phyloP scores from a whole-genome alignment of 2,888 invertebrate species.

The Limenitis camilla region DNA sequence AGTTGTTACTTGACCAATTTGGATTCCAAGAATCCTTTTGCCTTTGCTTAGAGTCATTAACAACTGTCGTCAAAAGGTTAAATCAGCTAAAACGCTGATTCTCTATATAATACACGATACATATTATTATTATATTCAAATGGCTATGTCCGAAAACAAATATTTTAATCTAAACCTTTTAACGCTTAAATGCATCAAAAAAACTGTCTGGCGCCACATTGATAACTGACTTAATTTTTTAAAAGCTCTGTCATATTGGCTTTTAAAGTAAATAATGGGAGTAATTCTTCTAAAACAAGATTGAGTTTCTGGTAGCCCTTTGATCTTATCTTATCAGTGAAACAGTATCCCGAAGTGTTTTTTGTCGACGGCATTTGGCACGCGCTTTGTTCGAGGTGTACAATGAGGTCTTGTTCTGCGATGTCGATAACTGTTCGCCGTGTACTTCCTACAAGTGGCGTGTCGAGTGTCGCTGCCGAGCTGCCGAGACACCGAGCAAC shows the following conservation, averaged over 20 bases:
- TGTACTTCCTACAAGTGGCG: constrained; percentile 43
- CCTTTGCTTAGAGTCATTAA: too few species aligned
- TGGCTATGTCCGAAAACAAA: constrained; percentile 7
- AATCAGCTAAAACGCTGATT: too few species aligned
- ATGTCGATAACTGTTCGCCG: constrained; percentile 30
- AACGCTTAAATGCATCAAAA: constrained; percentile 28
- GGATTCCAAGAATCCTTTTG: too few species aligned
- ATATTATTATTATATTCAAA: neutral
- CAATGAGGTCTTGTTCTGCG: constrained; percentile 33
- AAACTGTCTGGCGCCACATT: constrained; percentile 53
- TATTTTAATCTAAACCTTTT: constrained; percentile 23
- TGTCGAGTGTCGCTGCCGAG: constrained; percentile 22
- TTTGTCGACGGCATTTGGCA: constrained; percentile 44
- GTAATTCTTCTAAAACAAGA: constrained; percentile 39
- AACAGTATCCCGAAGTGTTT: constrained; percentile 43
- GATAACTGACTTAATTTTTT: constrained; percentile 37
- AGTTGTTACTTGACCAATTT: too few species aligned
- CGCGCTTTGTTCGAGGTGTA: constrained; percentile 40
- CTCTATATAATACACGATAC: neutral
- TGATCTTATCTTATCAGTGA: constrained; percentile 42
- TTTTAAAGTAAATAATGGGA: constrained; percentile 41
- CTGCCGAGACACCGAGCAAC: constrained; percentile 36
- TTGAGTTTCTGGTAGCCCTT: constrained; percentile 43
- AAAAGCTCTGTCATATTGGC: constrained; percentile 36
- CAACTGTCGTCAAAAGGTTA: too few species aligned